Conservation (phyloP, 2,113 vertebrate genomes). For the Cyanoramphus novaezelandiae region DNA sequence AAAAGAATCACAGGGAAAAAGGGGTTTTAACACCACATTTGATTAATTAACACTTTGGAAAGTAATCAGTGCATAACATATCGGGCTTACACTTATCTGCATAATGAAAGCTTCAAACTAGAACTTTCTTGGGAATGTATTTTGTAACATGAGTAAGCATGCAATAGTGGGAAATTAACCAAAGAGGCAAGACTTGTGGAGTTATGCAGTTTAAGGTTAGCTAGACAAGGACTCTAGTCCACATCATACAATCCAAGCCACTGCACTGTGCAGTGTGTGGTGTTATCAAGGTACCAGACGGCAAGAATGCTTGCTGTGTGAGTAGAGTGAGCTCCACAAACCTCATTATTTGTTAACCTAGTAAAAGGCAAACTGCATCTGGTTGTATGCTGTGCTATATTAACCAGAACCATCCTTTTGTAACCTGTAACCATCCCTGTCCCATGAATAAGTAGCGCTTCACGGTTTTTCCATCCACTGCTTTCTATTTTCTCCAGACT, state of each 20-base stretch:
- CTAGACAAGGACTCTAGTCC: not conserved
- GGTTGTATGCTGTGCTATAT: not conserved
- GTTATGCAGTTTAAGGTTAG: not conserved
- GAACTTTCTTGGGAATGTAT: not conserved
- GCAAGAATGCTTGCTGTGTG: not conserved
- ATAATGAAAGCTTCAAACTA: not conserved
- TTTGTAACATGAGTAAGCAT: not conserved
- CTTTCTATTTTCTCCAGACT: not conserved
- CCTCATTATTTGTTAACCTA: not conserved
- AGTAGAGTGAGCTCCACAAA: not conserved
- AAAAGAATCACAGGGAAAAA: not conserved
- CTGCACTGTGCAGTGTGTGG: too few relatives aligned
- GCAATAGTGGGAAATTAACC: not conserved
- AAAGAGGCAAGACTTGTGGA: not conserved
- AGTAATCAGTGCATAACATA: not conserved
- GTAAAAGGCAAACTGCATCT: not conserved
- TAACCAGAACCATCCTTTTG: not conserved
- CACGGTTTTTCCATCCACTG: not conserved
- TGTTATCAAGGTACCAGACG: not conserved
- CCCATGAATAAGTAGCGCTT: accelerated
- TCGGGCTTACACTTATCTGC: not conserved
- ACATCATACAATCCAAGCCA: not conserved
- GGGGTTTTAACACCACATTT: not conserved
- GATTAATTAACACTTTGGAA: not conserved
- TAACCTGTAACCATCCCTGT: too few relatives aligned